phyloP scores from a whole-genome alignment of 2,888 invertebrate species.

The Zygothrica quintamaculata region DNA sequence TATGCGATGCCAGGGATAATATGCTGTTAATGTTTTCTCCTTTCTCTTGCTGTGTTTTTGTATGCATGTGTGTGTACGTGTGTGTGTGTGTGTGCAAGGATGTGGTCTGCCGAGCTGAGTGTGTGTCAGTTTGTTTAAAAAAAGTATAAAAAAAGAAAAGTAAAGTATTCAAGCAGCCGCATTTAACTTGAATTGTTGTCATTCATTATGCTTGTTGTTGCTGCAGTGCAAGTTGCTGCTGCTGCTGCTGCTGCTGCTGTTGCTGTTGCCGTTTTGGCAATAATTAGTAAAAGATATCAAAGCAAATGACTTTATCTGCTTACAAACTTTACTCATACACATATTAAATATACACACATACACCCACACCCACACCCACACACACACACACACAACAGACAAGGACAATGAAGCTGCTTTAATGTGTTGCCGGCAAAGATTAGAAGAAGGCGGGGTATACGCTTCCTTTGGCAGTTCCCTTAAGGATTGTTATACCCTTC shows the following conservation, averaged over 20 bases:
- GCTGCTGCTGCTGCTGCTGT: constrained; percentile 54
- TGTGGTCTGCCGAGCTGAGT: constrained; percentile 28
- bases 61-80: constrained; percentile 18
- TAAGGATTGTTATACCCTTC: constrained; percentile 40
- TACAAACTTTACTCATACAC: constrained; percentile 63
- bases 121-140: constrained; percentile 20
- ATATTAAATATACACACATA: constrained; percentile 33
- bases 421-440: constrained; percentile 61
- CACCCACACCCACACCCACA: constrained; percentile 22
- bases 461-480: constrained; percentile 28
- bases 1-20: constrained; percentile 67
- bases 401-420: constrained; percentile 71
- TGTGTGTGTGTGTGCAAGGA: constrained; percentile 28
- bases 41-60: constrained; percentile 14
- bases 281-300: constrained; percentile 80
- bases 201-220: constrained; percentile 72
- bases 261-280: constrained; percentile 73
- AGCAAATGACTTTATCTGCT: constrained; percentile 80
- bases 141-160: no score
- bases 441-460: constrained; percentile 10
- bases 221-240: constrained; percentile 33
- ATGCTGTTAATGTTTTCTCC: constrained; percentile 74
- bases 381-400: constrained; percentile 26
- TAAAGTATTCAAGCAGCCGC: constrained; percentile 73
- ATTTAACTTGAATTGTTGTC: constrained; percentile 78